Base-by-base conservation (phyloP, 2,888 invertebrate genomes). In the Tolmerus cingulatus region DNA sequence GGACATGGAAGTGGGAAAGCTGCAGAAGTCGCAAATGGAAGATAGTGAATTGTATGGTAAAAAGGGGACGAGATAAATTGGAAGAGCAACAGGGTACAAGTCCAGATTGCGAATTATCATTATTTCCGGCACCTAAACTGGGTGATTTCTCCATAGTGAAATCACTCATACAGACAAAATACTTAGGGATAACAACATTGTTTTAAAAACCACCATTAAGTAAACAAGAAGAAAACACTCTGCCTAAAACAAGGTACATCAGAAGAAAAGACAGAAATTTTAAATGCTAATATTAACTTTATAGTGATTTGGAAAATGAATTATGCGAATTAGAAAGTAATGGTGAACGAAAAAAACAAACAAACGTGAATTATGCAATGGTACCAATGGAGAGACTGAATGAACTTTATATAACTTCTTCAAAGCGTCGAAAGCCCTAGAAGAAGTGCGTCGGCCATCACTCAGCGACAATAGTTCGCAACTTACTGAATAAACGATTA, bases 281-380 rank as follows among this genome's bases (percentile, higher is more conserved):
- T 57, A 23, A 81, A 46, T 43, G 86, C 27, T 46, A 66, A 84
- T 86, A 77, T 74, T 74, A 88, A 87, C 88, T 87, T 87, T 78
- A 76, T 92, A 94, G 94, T 86, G 93, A 94, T 90, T 92, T 95
- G 89, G 93, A 94, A 90, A 95, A 95, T 91, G 96, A 97, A 93
- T 94, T 97, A 90, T 95, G 95, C 88, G 92, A 97, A 87, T 96
- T 96, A 23, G 97, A 96, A 91, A 97, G 96, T 90, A 97, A 97
- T 90, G 96, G 97, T 90, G 96, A 96, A 87, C 92, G 92, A 40
- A 92, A 92, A 87, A 93, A 93, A 90, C 91, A 93, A 89, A 91
- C 92, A 76, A 92, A n/a, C n/a, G 92, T 86, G 93, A 91, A 87
- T 90, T 91, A 14, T 92, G 92, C 30, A 90, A 89, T 88, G 89